These are phyloP conservation scores for Leucosticte australis DNA, from an alignment of 2,113 vertebrate genomes.

Conservation along the genomic window DNA sequence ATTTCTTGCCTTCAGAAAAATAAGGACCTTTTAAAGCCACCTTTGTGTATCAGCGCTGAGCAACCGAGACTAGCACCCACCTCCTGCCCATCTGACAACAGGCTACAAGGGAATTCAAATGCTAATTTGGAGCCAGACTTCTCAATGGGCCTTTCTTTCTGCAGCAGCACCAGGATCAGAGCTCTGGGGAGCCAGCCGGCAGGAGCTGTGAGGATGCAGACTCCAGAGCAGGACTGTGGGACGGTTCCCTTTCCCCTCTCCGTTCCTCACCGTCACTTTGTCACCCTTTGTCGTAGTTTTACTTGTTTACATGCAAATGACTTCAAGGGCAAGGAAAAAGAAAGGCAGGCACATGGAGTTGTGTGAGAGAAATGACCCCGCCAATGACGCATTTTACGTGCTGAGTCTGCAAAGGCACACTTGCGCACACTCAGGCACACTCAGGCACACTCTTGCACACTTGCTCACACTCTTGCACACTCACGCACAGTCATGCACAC, in stretches of 20 bases:
- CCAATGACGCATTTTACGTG: background rate
- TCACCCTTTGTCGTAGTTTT: background rate
- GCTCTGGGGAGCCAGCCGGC: background rate
- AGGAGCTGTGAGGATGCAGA: background rate
- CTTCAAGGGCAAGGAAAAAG: background rate
- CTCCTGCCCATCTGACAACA: conserved; percentile 43
- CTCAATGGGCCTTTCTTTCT: conserved; percentile 56
- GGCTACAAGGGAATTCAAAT: conserved; percentile 54
- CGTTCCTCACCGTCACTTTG: background rate
- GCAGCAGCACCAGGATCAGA: background rate
- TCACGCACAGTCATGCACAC: too few species aligned
- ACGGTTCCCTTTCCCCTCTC: background rate
- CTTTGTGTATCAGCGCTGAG: conserved; percentile 32
- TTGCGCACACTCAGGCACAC: too few species aligned
- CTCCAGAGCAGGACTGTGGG: background rate
- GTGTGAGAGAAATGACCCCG: background rate
- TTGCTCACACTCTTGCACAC: too few species aligned
- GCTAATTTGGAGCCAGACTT: conserved; percentile 35
- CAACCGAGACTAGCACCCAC: background rate
- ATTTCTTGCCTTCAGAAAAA: conserved; percentile 10
- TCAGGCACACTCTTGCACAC: too few species aligned
- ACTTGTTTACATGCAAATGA: background rate
- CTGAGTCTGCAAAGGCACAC: background rate
- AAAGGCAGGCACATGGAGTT: background rate
- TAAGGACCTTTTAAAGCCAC: conserved; percentile 22